A percentile compares a stretch with the other conserved stretches of the same genome.
Evolutionary conservation across 2,888 invertebrate species (phyloP).

Genomic region (Aspidiotus destructor): DNA sequence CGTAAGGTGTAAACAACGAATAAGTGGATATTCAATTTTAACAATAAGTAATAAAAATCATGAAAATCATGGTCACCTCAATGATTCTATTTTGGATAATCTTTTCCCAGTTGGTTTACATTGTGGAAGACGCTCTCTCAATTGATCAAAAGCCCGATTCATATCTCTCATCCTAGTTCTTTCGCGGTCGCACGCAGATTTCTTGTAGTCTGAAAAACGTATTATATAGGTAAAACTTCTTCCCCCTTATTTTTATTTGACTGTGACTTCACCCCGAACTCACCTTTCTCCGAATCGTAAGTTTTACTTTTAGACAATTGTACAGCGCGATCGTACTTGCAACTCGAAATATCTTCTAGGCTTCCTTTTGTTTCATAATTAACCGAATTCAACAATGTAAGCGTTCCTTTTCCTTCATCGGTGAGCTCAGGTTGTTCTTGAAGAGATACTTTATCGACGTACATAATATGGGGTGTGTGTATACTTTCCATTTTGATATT

Average conservation of each 20-base stretch:
- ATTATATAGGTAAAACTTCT: conserved; percentile 22
- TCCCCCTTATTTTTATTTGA: no score
- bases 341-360: background rate
- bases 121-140: conserved; percentile 63
- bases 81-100: conserved; percentile 72
- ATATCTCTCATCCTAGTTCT: conserved; percentile 76
- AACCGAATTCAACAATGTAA: conserved; percentile 12
- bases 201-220: conserved; percentile 58
- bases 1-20: no score
- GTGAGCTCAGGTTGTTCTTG: background rate
- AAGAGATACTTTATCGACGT: conserved; percentile 9
- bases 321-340: conserved; percentile 11
- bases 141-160: conserved; percentile 69
- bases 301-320: conserved; percentile 50
- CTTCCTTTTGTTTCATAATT: conserved; percentile 11
- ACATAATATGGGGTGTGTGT: conserved; percentile 22
- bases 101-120: conserved; percentile 75
- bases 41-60: background rate
- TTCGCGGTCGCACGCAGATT: conserved; percentile 74
- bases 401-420: conserved; percentile 14
- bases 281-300: conserved; percentile 53
- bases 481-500: conserved; percentile 1
- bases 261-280: no score
- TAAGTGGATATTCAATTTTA: background rate
- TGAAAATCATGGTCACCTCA: conserved; percentile 49